A percentile compares a stretch with the other conserved stretches of the same genome.
Evolutionary conservation across 2,113 vertebrate species (phyloP).

Genomic region (Apteryx mantelli): DNA sequence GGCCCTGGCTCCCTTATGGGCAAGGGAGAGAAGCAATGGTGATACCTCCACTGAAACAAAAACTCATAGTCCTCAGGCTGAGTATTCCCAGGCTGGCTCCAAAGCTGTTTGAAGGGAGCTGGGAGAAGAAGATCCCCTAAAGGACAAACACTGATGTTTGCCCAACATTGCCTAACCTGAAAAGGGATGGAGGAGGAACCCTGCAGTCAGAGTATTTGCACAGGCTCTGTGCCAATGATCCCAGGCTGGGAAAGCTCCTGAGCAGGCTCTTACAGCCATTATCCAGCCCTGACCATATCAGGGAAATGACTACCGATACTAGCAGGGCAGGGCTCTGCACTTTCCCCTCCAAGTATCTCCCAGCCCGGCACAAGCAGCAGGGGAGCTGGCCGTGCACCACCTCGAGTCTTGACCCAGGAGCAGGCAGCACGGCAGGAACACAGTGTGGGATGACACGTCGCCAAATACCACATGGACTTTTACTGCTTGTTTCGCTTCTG

Average conservation of each 20-base stretch:
- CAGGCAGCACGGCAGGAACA: neutral
- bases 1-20: accelerated
- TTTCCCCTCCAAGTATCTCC: neutral
- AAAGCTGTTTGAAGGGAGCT: neutral
- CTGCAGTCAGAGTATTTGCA: neutral
- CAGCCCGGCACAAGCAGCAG: accelerated
- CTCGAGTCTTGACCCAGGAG: neutral
- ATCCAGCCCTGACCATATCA: neutral
- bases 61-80: neutral
- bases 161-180: neutral
- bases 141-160: neutral
- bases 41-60: neutral
- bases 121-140: neutral
- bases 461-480: neutral
- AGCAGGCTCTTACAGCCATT: neutral
- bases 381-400: neutral
- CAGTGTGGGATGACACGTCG: neutral
- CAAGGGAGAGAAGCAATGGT: neutral
- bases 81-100: neutral
- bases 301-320: neutral
- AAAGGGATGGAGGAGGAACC: neutral
- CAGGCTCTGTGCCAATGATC: neutral
- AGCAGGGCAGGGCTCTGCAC: neutral
- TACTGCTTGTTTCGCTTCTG: slow-evolving; percentile 8
- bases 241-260: neutral